A percentile compares a stretch with the other conserved stretches of the same genome.
Conservation (phyloP, 2,113 vertebrate species). For the Taxidea taxus region DNA sequence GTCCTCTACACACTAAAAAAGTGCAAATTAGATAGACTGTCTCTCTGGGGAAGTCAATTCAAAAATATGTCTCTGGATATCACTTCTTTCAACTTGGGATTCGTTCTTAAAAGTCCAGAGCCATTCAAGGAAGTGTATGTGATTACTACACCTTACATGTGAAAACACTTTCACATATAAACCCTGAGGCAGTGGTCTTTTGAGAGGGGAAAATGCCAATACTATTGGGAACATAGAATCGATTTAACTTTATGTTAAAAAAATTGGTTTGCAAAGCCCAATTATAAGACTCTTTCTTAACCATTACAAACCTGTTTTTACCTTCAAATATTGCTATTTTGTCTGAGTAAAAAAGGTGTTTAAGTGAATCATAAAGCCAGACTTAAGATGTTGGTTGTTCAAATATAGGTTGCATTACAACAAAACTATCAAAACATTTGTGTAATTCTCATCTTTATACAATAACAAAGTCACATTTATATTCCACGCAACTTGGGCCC, state of each 20-base stretch:
- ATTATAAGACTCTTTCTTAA: neutral
- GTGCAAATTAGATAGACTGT: neutral
- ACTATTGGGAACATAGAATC: neutral
- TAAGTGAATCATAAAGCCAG: conserved; percentile 1
- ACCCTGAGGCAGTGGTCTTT: neutral
- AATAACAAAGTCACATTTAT: conserved; percentile 4
- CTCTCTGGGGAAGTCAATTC: neutral
- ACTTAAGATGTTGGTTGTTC: neutral
- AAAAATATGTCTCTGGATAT: neutral
- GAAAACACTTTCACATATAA: neutral
- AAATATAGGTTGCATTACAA: neutral
- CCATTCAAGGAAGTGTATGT: neutral
- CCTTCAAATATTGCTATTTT: neutral
- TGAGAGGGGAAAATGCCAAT: neutral
- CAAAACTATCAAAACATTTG: conserved; percentile 9
- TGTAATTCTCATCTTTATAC: neutral
- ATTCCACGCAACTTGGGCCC: neutral
- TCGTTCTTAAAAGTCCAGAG: neutral
- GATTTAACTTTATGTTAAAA: neutral
- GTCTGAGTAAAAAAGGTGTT: neutral
- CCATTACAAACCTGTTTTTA: neutral
- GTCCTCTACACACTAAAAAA: neutral
- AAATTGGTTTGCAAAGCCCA: neutral
- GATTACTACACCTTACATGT: neutral
- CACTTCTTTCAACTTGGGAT: neutral